Base-by-base conservation (phyloP, 2,888 invertebrate species). In the Ferdinandea cuprea region DNA sequence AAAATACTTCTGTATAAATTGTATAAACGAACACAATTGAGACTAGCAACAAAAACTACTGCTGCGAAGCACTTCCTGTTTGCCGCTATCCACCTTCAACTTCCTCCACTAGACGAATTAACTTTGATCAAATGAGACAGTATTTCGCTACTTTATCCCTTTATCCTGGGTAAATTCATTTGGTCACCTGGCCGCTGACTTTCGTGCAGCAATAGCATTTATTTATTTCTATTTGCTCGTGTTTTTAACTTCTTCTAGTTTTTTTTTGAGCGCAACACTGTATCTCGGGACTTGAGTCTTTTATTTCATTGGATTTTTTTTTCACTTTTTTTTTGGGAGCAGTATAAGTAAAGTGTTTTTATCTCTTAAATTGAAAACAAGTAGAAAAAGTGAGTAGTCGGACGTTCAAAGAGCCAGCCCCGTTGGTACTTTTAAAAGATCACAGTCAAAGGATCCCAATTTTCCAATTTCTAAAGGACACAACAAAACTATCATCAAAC, bases 51-150 rank as follows among this genome's bases (percentile, higher is more conserved):
- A 48, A 72, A 59, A 46, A 35, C 58, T 15, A n/a, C n/a, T n/a
- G 25, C 30, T 17, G 37, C 30, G 46, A 52, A 77, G 59, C 72
- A 77, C 71, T 83, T 81, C 59, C 65, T 69, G 71, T 48, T 65
- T 52, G 42, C 44, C 63, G 21, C 40, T 32, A 52, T 66, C 42
- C 28, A 59, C 9, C 48, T 58, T 42, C 11, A 35, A 11, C 28
- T 19, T 19, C 37, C 35, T 37, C 52, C 37, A 46, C 30, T 50
- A 56, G 85, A 85, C 85, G 86, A 86, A 86, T 86, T 86, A 85
- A 86, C 86, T 86, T 86, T 86, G 86, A 86, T 86, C 86, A 86
- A 86, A 85, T 85, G 81, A 78, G 86, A 85, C 85, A 79, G 83
- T 78, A 63, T 78, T 78, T 28, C 63, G 72, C 83, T 78, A 78